Conservation (phyloP, 2,113 vertebrate genomes). For the Oenanthe oenanthe region DNA sequence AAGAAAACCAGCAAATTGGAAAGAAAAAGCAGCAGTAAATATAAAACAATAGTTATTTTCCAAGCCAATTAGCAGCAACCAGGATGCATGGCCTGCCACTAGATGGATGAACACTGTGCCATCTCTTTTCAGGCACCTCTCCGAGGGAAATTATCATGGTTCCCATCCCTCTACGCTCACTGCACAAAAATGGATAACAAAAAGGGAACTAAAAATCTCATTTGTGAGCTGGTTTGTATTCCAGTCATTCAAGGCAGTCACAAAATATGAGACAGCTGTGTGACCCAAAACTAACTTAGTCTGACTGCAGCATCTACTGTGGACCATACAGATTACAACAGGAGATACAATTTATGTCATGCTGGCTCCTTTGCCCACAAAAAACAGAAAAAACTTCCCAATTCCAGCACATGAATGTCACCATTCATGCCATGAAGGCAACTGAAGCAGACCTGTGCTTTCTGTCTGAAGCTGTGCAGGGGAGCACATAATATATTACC, state of each 20-base stretch:
- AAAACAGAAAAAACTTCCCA: background rate
- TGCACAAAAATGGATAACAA: background rate
- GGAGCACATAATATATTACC: background rate
- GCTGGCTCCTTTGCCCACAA: background rate
- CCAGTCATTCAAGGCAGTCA: background rate
- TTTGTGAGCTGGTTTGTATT: background rate
- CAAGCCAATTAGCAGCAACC: background rate
- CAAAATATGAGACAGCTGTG: background rate
- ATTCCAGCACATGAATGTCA: background rate
- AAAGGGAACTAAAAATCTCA: background rate
- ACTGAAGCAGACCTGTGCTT: background rate
- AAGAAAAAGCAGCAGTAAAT: background rate
- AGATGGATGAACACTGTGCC: background rate
- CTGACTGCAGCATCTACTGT: background rate
- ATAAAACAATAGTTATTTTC: background rate
- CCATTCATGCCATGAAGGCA: background rate
- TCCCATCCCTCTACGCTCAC: background rate
- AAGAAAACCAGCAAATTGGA: background rate
- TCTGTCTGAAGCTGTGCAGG: background rate
- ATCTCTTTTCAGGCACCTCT: background rate
- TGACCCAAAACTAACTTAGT: background rate
- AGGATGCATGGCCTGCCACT: background rate
- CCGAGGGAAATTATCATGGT: fast-evolving
- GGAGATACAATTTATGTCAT: background rate
- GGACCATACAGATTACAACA: background rate